phyloP scores from a whole-genome alignment of 2,113 vertebrate species.

The Turdus rufiventris region DNA sequence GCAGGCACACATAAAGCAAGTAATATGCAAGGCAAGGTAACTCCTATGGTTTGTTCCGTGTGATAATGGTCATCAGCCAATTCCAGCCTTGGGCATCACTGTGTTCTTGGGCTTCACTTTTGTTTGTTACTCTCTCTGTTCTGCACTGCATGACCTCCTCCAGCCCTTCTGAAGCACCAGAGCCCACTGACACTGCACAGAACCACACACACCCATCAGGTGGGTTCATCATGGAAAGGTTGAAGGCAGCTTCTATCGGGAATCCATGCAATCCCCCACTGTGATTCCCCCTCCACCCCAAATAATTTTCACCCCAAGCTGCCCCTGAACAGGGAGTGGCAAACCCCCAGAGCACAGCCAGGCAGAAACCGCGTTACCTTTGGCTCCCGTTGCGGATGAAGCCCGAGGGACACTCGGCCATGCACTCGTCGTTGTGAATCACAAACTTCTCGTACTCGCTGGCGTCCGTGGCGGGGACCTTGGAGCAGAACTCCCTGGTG shows the following conservation, averaged over 20 bases:
- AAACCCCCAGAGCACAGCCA: accelerated
- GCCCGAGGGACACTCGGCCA: slow-evolving; percentile 91
- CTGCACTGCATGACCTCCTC: neutral
- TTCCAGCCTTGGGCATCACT: neutral
- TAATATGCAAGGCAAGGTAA: neutral
- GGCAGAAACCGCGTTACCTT: slow-evolving; percentile 68
- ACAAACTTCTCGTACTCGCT: slow-evolving; percentile 84
- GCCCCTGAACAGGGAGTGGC: neutral
- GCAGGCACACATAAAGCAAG: neutral
- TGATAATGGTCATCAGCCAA: neutral
- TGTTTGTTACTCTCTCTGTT: neutral
- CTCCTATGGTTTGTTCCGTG: neutral
- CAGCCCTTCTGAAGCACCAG: neutral
- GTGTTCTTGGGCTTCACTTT: neutral
- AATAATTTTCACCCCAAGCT: neutral
- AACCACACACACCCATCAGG: neutral
- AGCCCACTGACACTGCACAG: neutral
- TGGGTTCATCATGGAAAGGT: accelerated
- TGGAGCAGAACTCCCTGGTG: slow-evolving; percentile 86
- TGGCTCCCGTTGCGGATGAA: slow-evolving; percentile 89
- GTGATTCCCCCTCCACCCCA: neutral
- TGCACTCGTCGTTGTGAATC: slow-evolving; percentile 92
- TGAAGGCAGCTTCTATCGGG: neutral
- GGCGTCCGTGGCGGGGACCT: slow-evolving; percentile 74
- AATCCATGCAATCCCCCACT: accelerated